Conservation (phyloP, 2,888 invertebrate genomes). For the Rambutsinella grinnellia region DNA sequence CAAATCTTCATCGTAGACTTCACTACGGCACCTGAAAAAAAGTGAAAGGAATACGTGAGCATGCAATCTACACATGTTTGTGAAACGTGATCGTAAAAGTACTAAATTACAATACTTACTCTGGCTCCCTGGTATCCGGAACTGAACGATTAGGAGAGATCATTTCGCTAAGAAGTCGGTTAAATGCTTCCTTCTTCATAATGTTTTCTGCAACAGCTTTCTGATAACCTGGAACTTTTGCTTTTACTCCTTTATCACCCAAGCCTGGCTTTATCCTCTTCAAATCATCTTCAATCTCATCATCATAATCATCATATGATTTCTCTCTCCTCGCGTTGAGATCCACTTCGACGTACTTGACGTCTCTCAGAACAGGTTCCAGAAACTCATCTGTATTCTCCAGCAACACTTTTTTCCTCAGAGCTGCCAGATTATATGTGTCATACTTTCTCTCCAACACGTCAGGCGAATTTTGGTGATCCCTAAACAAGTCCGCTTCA, state of each 20-base stretch:
- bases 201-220: constrained; percentile 76
- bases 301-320: constrained; percentile 69
- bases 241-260: constrained; percentile 81
- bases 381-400: constrained; percentile 65
- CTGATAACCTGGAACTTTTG: constrained; percentile 77
- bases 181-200: constrained; percentile 87
- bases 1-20: constrained; percentile 77
- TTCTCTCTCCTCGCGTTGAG: constrained; percentile 28
- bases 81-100: background rate
- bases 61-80: background rate
- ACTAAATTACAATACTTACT: constrained; percentile 68
- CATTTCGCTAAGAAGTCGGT: constrained; percentile 88
- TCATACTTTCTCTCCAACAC: constrained; percentile 8
- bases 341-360: constrained; percentile 60
- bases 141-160: constrained; percentile 87
- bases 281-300: constrained; percentile 76
- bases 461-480: background rate
- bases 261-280: constrained; percentile 77
- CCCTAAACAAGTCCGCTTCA: no score
- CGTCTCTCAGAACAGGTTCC: constrained; percentile 58
- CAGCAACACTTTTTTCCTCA: constrained; percentile 22
- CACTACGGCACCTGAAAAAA: constrained; percentile 73
- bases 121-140: constrained; percentile 74
- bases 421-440: constrained; percentile 12
- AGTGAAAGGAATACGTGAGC: constrained; percentile 3